phyloP scores from a whole-genome alignment of 2,797 vertebrate genomes.

The Halcyon badia region DNA sequence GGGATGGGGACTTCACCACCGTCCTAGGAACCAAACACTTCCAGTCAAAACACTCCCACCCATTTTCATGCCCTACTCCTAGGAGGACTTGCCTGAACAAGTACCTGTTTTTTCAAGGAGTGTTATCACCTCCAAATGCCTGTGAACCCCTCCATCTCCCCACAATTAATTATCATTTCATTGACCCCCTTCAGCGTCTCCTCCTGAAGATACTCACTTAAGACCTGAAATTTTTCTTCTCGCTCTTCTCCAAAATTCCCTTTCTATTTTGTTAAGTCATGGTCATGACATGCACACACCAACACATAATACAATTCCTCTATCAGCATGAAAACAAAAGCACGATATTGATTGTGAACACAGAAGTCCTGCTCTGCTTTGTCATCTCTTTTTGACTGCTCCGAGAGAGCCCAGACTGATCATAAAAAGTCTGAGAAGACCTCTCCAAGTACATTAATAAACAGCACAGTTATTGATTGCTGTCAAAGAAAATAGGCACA shows the following conservation, averaged over 20 bases:
- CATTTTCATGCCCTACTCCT: neutral
- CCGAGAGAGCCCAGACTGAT: neutral
- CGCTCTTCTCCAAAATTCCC: neutral
- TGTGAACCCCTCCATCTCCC: rapidly evolving
- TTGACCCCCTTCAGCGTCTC: neutral
- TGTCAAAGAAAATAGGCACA: conserved; percentile 14
- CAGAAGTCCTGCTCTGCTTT: neutral
- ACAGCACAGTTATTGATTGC: neutral
- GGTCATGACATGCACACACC: rapidly evolving
- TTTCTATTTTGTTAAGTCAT: neutral
- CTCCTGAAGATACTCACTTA: neutral
- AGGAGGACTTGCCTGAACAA: neutral
- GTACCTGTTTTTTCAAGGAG: neutral
- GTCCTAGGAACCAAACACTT: neutral
- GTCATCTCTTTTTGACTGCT: neutral
- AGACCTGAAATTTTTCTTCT: neutral
- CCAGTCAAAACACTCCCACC: neutral
- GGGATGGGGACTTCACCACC: neutral
- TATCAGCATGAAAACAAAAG: neutral
- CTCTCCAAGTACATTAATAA: conserved; percentile 12
- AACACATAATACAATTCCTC: neutral
- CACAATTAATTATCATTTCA: rapidly evolving
- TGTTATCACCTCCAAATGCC: neutral
- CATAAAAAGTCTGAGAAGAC: neutral
- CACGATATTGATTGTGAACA: neutral